Evolutionary conservation across 1,140 invertebrate species (phyloP).

Genomic region (Caenorhabditis latens): DNA sequence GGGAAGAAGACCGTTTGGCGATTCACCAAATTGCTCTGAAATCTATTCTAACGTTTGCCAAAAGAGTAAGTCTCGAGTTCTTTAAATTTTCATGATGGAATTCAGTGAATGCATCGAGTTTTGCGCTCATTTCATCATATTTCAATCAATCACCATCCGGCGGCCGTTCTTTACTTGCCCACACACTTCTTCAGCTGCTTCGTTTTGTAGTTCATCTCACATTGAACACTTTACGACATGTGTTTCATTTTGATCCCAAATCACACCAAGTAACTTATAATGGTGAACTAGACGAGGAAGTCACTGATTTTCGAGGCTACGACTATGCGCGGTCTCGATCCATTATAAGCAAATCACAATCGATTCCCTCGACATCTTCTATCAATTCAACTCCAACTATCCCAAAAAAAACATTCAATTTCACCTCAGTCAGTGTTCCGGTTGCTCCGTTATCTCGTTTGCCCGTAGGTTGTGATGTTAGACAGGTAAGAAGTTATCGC

Average conservation of each 20-base stretch:
- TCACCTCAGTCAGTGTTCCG: too few relatives aligned
- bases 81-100: background rate
- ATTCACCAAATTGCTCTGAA: background rate
- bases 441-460: too few relatives aligned
- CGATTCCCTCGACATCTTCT: too few relatives aligned
- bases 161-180: background rate
- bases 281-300: background rate
- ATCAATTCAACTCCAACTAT: too few relatives aligned
- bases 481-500: too few relatives aligned
- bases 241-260: background rate
- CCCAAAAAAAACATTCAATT: too few relatives aligned
- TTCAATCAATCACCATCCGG: background rate
- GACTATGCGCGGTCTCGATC: background rate
- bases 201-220: background rate
- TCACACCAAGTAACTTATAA: background rate
- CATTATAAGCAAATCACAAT: too few relatives aligned
- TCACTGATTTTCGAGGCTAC: background rate
- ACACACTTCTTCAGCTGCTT: background rate
- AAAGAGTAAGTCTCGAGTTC: background rate
- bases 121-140: background rate
- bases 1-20: background rate
- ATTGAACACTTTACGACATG: constrained; percentile 8
- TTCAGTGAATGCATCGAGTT: background rate
- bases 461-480: too few relatives aligned
- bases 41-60: background rate